Evolutionary conservation across 1,140 invertebrate species (phyloP).

Genomic region (Pomacea maculata): DNA sequence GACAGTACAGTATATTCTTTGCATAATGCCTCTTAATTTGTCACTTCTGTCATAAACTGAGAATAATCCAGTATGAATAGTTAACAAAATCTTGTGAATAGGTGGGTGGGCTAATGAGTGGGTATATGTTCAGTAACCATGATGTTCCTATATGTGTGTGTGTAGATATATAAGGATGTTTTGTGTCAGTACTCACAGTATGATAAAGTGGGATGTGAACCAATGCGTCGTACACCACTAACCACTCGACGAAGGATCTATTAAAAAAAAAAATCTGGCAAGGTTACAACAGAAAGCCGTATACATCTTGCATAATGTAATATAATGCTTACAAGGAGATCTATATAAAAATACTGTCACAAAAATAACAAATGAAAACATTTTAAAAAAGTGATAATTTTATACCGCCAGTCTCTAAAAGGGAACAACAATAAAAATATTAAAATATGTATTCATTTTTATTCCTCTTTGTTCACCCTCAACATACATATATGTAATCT

Average conservation of each 20-base stretch:
- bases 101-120: too few relatives aligned
- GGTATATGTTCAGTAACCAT: too few relatives aligned
- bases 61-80: too few relatives aligned
- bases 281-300: slow-evolving; percentile 18
- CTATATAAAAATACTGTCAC: background rate
- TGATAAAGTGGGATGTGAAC: slow-evolving; percentile 92
- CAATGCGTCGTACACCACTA: slow-evolving; percentile 93
- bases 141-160: too few relatives aligned
- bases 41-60: too few relatives aligned
- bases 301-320: background rate
- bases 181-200: slow-evolving; percentile 75
- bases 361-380: background rate
- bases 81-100: too few relatives aligned
- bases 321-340: slow-evolving; percentile 1
- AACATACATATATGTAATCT: too few relatives aligned
- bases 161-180: too few relatives aligned
- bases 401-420: background rate
- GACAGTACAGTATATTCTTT: too few relatives aligned
- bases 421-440: background rate
- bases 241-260: slow-evolving; percentile 74
- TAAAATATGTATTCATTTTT: too few relatives aligned
- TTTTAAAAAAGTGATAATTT: background rate
- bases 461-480: too few relatives aligned
- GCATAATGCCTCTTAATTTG: too few relatives aligned
- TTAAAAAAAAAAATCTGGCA: slow-evolving; percentile 25